Base-by-base conservation (phyloP, 2,113 vertebrate species). In the Choloepus hoffmanni region DNA sequence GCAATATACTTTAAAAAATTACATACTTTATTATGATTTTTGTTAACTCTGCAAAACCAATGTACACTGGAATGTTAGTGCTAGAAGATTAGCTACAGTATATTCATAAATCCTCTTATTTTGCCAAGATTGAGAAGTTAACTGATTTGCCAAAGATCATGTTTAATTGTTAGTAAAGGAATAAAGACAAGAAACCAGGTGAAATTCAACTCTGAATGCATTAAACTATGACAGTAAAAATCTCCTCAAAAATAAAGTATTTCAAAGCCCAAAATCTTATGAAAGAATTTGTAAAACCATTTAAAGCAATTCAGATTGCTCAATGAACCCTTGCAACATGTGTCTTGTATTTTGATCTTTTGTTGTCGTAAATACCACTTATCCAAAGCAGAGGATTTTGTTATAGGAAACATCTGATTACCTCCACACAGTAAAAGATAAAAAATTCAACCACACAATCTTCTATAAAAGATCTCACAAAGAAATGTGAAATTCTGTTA, bases 111-210 rank as follows among this genome's bases (percentile, higher is more conserved):
- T 45, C 68, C n/a, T 89, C 89, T 74, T 62, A 90, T 65, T 94
- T 63, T 94, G 93, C 94, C 96, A 90, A 97, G 78, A 43, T 8
- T 85, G 85, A 95, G 73, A 78, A 95, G 90, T 96, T 96, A 94
- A 96, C 60, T 86, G 78, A 96, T 88, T 94, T 82, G 96, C 67
- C 73, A 72, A 48, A 91, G 97, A 94, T 40, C 63, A 67, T 26
- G 58, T 48, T 82, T 21, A 68, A 43, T 89, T 93, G 95, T 97
- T 97, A 97, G 97, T 94, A 89, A 65, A 93, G 53, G 60, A 91
- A 91, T 43, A 67, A 85, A 93, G 89, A 70, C 55, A 58, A 95
- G 91, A 95, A 79, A 73, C 68, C 91, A 94, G 36, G 40, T 48
- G 87, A 23, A 14, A 81, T 77, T 83, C 81, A 76, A 77, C 53